A percentile compares a stretch with the other conserved stretches of the same genome.
Conservation (phyloP, 2,113 vertebrate species). For the Stercorarius parasiticus region DNA sequence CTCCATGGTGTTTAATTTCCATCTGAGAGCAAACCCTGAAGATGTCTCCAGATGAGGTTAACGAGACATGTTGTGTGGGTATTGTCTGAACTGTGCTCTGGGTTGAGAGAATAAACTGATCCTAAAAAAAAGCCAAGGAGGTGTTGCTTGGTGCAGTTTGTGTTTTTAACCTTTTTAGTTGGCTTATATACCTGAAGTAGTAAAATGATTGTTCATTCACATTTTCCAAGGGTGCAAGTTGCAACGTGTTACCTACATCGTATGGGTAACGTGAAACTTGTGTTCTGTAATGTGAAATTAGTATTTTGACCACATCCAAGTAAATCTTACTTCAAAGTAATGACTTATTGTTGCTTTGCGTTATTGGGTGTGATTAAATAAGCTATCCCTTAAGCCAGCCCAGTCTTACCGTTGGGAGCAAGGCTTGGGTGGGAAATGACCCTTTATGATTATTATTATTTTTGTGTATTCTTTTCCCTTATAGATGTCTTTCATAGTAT, state of each 20-base stretch:
- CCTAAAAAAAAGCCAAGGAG: not conserved
- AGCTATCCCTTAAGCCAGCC: not conserved
- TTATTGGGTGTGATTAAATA: not conserved
- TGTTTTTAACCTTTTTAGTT: not conserved
- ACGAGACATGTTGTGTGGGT: not conserved
- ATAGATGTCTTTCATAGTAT: not conserved
- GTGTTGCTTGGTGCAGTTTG: not conserved
- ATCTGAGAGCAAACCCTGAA: not conserved
- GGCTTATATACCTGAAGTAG: not conserved
- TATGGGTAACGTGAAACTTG: not conserved
- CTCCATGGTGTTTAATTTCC: not conserved
- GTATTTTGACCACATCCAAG: not conserved
- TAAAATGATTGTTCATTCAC: not conserved
- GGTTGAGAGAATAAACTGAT: not conserved
- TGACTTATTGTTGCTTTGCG: not conserved
- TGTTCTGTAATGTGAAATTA: not conserved
- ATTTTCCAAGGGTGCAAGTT: not conserved
- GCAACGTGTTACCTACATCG: not conserved
- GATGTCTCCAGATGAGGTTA: not conserved
- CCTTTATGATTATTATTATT: not conserved
- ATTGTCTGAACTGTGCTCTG: not conserved
- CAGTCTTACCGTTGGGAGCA: not conserved
- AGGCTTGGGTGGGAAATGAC: not conserved
- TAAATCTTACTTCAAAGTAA: not conserved
- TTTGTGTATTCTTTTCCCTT: not conserved